Evolutionary conservation across 2,797 vertebrate genomes (phyloP), one percentile per base, ranked within the genome.

Genomic region (Anabacerthia variegaticeps): DNA sequence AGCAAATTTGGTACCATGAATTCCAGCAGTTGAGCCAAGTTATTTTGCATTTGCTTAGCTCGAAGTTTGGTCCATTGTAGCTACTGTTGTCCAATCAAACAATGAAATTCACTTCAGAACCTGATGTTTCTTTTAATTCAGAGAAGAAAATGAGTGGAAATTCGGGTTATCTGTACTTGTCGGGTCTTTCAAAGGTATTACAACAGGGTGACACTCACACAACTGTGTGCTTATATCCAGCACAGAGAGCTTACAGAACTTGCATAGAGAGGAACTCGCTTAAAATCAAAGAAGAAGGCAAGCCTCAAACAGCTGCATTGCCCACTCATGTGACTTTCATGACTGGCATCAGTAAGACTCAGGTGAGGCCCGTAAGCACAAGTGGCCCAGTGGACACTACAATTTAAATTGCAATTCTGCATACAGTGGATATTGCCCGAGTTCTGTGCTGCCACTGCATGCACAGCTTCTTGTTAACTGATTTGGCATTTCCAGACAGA

Each of bases 1-100:
- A 85, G 26, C 44, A 76, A 85, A 79, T 93, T 88, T 94, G 88
- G 79, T 88, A 67, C 88, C 86, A 49, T 49, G 39, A 92, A 67
- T 86, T 88, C 44, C 56, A 61, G 17, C 52, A 72, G 44, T 5
- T 43, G 17, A 86, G 41, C 37, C 52, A 88, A 95, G 59, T 71
- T 73, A 56, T 16, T 87, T 66, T 27, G 62, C 16, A 43, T 71
- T 66, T 79, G 24, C 71, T 85, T 63, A 71, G 67, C 63, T 82
- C 56, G 27, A 30, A 67, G 37, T 91, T 92, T 93, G 85, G 92
- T 94, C 80, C 71, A 23, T n/a, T 93, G 65, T n/a, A 69, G 24
- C 59, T 69, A 79, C 10, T 55, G 59, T 44, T 85, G 26, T 56
- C 37, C 71, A 67, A 54, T 44, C 52, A 72, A 95, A 76, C 16